phyloP scores from a whole-genome alignment of 1,140 invertebrate species.

The Cotesia vestalis region DNA sequence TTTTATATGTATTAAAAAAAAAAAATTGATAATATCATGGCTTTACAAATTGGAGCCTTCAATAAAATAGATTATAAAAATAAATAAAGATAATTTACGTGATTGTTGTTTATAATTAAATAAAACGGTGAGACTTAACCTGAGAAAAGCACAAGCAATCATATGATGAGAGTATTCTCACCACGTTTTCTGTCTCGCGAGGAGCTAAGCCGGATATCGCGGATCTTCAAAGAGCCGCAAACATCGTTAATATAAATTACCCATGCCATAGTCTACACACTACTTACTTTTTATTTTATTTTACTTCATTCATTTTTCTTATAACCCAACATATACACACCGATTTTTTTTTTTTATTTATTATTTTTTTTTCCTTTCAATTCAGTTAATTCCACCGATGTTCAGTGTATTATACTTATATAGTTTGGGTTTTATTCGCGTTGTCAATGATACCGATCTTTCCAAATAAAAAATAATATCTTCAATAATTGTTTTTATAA shows the following conservation, averaged over 20 bases:
- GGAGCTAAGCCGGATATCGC: constrained; percentile 37
- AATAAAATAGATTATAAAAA: too few relatives aligned
- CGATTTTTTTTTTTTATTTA: too few relatives aligned
- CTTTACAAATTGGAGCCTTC: too few relatives aligned
- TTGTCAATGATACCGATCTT: too few relatives aligned
- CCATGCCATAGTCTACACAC: constrained; percentile 32
- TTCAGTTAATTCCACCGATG: not conserved
- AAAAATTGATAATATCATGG: too few relatives aligned
- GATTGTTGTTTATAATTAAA: not conserved
- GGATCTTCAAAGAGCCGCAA: constrained; percentile 49
- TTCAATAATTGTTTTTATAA: too few relatives aligned
- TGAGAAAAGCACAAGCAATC: constrained; percentile 41
- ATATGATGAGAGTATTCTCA: constrained; percentile 62
- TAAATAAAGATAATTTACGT: not conserved
- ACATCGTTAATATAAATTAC: constrained; percentile 56
- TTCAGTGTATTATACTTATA: too few relatives aligned
- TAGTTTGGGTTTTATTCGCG: too few relatives aligned
- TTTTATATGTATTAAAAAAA: constrained; percentile 1
- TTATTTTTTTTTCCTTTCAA: constrained; percentile 5
- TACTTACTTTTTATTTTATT: constrained; percentile 25
- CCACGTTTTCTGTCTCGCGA: constrained; percentile 46
- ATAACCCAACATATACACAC: not conserved
- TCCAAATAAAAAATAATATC: too few relatives aligned
- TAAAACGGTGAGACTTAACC: not conserved
- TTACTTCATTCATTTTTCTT: constrained; percentile 7